Base-by-base conservation (phyloP, 2,113 vertebrate genomes). In the Elachura formosa region DNA sequence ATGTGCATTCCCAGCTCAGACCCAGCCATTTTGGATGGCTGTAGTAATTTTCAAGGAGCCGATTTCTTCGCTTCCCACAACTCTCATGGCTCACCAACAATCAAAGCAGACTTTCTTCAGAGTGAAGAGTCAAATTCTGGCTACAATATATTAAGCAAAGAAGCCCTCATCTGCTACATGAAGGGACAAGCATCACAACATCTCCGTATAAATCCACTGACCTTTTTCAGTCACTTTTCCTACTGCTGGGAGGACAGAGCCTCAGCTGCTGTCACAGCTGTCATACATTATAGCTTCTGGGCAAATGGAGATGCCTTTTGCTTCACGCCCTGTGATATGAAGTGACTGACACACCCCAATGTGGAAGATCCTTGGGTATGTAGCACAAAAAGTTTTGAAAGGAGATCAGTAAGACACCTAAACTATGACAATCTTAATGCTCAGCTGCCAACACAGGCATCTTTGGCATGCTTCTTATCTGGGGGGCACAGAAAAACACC, bases 231-330 rank as follows among this genome's bases (percentile, higher is more conserved):
- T 22, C 43, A 48, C 11, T 81, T 93, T 85, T 66, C 46, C 81
- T 90, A n/a, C 17, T 93, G 69, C 89, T 3, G 0, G 40, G 54
- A 83, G 36, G 93, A 90, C 40, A 81, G 48, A 72, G 14, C 20
- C 24, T 93, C 68, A 85, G 71, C 78, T 71, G 43, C 75, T 94
- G 51, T 93, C 87, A 56, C 86, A 88, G 40, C 87, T 95, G 89
- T 78, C 87, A 75, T 4, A n/a, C 69, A n/a, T 45, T 79, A 25
- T 48, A 67, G 34, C 77, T 96, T 55, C 84, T 87, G 49, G 77
- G 82, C 5, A 43, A 45, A 71, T 3, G 9, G 71, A 49, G 74
- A 66, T 76, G 84, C 63, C 82, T 93, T 79, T 88, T 86, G 51
- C 36, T 91, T 86, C 31, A 3, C 40, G 38, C 21, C 6, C 48